phyloP scores from a whole-genome alignment of 1,140 invertebrate species.

The Drosophila baimaii region DNA sequence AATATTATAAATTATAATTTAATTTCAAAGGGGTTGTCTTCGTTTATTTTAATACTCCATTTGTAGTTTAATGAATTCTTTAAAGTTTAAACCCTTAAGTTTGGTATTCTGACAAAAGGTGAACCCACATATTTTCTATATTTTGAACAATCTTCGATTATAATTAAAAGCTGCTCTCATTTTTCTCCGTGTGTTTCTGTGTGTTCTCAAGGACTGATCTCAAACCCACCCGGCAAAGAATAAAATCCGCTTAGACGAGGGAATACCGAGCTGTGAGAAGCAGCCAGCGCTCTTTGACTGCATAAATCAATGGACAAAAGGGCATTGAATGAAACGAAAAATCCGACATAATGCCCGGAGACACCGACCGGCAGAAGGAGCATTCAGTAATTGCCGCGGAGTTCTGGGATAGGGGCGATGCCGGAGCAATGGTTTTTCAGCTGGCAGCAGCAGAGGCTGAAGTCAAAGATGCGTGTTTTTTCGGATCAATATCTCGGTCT shows the following conservation, averaged over 20 bases:
- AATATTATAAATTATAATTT: no score
- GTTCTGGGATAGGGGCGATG: conserved; percentile 34
- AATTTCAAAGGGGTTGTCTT: no score
- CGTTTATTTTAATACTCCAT: no score
- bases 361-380: conserved; percentile 30
- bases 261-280: conserved; percentile 34
- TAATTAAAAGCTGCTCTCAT: not conserved
- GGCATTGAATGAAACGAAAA: conserved; percentile 66
- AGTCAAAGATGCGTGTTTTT: conserved; percentile 68
- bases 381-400: conserved; percentile 50
- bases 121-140: no score
- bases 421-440: conserved; percentile 55
- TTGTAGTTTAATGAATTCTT: no score
- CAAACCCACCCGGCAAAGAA: conserved; percentile 60
- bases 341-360: conserved; percentile 60
- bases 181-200: conserved; percentile 7
- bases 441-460: conserved; percentile 60
- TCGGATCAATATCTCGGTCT: conserved; percentile 34
- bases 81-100: no score
- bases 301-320: conserved; percentile 76
- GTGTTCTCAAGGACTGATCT: conserved; percentile 43
- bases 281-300: conserved; percentile 43
- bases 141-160: not conserved
- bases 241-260: conserved; percentile 69
- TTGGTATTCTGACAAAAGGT: no score